Percentiles rank a stretch among this genome's conserved stretches.
These are phyloP conservation scores for Pampusana beccarii DNA, from an alignment of 2,113 vertebrate genomes.

Conservation along the genomic window DNA sequence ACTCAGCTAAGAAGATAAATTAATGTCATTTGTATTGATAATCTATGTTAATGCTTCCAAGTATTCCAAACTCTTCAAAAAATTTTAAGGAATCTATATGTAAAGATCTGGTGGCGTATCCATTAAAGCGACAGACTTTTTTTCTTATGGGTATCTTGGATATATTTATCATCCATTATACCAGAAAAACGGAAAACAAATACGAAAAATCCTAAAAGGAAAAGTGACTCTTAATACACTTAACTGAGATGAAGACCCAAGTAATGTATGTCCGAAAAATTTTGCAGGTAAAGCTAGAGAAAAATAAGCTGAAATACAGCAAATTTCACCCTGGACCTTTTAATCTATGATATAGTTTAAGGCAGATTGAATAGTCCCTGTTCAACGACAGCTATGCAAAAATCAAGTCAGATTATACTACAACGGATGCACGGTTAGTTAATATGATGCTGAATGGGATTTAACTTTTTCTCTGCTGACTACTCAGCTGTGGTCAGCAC, in stretches of 20 bases:
- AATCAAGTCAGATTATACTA: not conserved
- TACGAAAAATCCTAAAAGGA: not conserved
- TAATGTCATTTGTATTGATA: not conserved
- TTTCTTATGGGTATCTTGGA: not conserved
- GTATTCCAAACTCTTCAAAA: not conserved
- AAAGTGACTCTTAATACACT: not conserved
- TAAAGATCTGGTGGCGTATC: not conserved
- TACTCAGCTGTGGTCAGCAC: not conserved
- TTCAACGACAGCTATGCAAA: not conserved
- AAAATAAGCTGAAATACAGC: not conserved
- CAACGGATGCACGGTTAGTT: not conserved
- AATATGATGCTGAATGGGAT: not conserved
- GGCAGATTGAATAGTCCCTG: not conserved
- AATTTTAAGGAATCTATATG: not conserved
- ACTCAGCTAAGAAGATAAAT: not conserved
- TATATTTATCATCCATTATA: not conserved
- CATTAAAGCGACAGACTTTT: not conserved
- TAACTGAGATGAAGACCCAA: not conserved
- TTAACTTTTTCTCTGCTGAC: not conserved
- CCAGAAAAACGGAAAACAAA: not conserved
- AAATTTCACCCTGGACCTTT: not conserved
- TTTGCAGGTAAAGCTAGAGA: not conserved
- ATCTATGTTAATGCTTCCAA: not conserved
- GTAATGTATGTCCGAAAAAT: not conserved
- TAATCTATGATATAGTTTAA: not conserved